Percentiles rank a stretch among this genome's conserved stretches.
Evolutionary conservation across 1,140 invertebrate species (phyloP).

Genomic region (Phymorhynchus buccinoides): DNA sequence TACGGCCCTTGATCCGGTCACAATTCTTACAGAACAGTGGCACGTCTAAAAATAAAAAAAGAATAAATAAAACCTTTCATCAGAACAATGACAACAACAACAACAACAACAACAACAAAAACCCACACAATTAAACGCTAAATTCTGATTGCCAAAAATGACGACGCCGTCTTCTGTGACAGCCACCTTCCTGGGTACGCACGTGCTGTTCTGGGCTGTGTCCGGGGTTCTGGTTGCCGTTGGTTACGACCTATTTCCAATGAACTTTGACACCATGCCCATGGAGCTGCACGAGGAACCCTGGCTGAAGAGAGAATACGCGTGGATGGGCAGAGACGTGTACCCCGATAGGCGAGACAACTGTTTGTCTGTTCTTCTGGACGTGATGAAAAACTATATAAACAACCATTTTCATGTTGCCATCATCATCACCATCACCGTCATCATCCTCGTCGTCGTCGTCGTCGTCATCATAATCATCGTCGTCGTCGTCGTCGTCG

Average conservation of each 20-base stretch:
- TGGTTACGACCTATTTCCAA: conserved; percentile 55
- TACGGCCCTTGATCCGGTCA: neutral
- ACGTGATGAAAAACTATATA: too few species aligned
- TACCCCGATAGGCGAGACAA: conserved; percentile 6
- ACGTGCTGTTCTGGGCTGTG: neutral
- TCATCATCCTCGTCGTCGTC: too few species aligned
- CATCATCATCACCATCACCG: too few species aligned
- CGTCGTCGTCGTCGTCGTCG: too few species aligned
- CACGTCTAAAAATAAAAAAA: too few species aligned
- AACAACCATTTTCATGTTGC: too few species aligned
- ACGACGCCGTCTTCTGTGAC: neutral
- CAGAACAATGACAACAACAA: neutral
- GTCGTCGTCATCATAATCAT: too few species aligned
- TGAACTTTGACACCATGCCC: conserved; percentile 53
- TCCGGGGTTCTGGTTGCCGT: conserved; percentile 3
- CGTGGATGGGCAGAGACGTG: conserved; percentile 42
- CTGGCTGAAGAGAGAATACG: conserved; percentile 45
- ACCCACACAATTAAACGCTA: neutral
- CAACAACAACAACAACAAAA: too few species aligned
- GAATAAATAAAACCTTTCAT: conserved; percentile 14
- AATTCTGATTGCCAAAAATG: neutral
- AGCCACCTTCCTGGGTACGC: neutral
- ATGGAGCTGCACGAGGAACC: conserved; percentile 47
- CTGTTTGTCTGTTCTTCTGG: too few species aligned
- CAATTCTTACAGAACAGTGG: too few species aligned